Evolutionary conservation across 2,888 invertebrate species (phyloP), one percentile per base, ranked within the genome.

Genomic region (Hedya salicella): DNA sequence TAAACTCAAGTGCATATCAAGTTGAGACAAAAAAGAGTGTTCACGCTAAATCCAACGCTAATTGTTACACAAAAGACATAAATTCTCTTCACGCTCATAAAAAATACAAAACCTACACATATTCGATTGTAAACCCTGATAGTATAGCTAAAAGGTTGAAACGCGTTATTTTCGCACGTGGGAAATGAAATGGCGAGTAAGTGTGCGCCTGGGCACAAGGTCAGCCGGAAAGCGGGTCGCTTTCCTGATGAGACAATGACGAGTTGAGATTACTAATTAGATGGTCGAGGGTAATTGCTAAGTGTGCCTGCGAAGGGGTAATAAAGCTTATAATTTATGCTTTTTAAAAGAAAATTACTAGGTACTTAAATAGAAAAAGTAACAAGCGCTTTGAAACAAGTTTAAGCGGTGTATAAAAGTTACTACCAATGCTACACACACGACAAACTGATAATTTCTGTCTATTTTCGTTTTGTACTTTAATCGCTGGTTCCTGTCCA

Each of bases 231-330:
- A 64, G 57, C 64, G 50, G 62, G 57, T 52, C 64, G 50, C 64
- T 64, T 57, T 64, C 63, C 64, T 64, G 57, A 57, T 52, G 50
- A 54, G 46, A 64, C 64, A 52, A 59, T 64, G 44, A 53, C 25
- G 19, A 36, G 42, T 52, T 16, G 46, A 36, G 46, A 25, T 44
- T 40, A 53, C 62, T 53, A 44, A 62, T 62, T 19, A 25, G 25
- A 46, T 39, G 16, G 19, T 19, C 32, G 6, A 9, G 52, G 32
- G n/a, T 57, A 39, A 39, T 39, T 39, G 36, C 16, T 16, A 19
- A n/a, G 19, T 39, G 17, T 53, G 25, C n/a, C 21, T 19, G 6
- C n/a, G 49, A 9, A 30, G 25, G 1, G n/a, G 8, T 17, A 8
- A 19, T 30, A 32, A 36, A 53, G 19, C 19, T 39, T n/a, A 6